Evolutionary conservation across 1,140 invertebrate species (phyloP), one percentile per base, ranked within the genome.

Genomic region (Panulirus ornatus): DNA sequence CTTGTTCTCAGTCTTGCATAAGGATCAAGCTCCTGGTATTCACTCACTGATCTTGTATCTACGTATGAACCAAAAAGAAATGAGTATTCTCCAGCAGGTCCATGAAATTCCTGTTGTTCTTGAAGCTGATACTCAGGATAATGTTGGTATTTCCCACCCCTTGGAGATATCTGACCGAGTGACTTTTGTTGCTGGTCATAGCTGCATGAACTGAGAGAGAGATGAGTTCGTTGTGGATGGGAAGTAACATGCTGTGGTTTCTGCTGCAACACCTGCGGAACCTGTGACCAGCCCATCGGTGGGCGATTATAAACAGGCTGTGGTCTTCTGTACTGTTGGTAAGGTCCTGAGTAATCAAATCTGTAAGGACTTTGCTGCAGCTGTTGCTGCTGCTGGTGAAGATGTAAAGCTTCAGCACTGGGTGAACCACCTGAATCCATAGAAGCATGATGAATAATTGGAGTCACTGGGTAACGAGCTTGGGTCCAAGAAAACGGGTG

Each of bases 401-500:
- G 84, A 58, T 84, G 54, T 34, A 83, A 22, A 14, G 36, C 82
- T 78, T 84, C 79, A 34, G 78, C 78, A 27, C 16, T 87, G 40
- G 84, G 51, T 40, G 71, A 40, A 63, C 88, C 88, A 14, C 83
- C 38, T 2, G 73, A 78, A 22, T 83, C 88, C 63, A 84, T 22
- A 9, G 79, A 40, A 30, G 88, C 22, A 0, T 70, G 88, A 47
- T 82, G 88, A 36, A 75, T n/a, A 40, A 70, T 42, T 16, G 88
- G 90, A 6, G 84, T 73, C 34, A 87, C 36, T 6, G 91, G 91
- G 38, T 91, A 92, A 9, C 91, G 84, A 22, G 91, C 83, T 44
- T 92, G 91, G 44, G 91, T 92, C 91, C 91, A 92, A 30, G 91
- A 90, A 71, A 92, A 91, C 3, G 91, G 85, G 81, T 92, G 89